phyloP scores from a whole-genome alignment of 2,797 vertebrate species.

The Aulostomus chinensis region DNA sequence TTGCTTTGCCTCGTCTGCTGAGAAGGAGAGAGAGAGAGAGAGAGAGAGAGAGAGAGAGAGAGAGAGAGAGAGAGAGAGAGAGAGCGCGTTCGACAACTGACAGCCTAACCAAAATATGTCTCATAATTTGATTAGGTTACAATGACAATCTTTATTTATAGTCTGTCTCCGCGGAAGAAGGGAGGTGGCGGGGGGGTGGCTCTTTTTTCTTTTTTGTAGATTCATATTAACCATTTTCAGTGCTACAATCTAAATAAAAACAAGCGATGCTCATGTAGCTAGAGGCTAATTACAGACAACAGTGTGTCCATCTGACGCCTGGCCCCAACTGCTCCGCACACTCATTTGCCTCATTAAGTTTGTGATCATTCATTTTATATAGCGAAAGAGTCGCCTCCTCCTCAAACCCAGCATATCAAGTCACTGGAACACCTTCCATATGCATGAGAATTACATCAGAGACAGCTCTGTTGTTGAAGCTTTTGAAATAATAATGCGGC shows the following conservation, averaged over 20 bases:
- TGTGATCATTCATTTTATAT: conserved; percentile 68
- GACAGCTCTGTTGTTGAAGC: conserved; percentile 62
- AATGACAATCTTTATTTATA: conserved; percentile 85
- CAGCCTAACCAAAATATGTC: conserved; percentile 78
- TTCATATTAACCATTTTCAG: conserved; percentile 65
- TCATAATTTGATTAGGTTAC: conserved; percentile 85
- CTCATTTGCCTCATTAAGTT: conserved; percentile 66
- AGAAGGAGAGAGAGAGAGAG: conserved; percentile 48
- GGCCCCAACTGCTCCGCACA: conserved; percentile 44
- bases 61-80: conserved; percentile 41
- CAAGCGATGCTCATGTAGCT: conserved; percentile 56
- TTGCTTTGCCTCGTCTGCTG: conserved; percentile 62
- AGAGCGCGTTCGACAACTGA: conserved; percentile 72
- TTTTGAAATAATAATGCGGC: conserved; percentile 76
- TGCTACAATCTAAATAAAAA: conserved; percentile 67
- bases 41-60: conserved; percentile 42
- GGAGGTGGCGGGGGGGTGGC: conserved; percentile 22
- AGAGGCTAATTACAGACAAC: conserved; percentile 74
- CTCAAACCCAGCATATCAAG: conserved; percentile 53
- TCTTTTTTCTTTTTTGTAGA: conserved; percentile 44
- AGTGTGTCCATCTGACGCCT: conserved; percentile 64
- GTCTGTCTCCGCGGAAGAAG: conserved; percentile 66
- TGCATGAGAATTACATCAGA: conserved; percentile 76
- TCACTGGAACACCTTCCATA: conserved; percentile 66
- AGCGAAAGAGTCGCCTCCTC: conserved; percentile 48